Conservation (phyloP, 2,888 invertebrate species). For the Heteropelma amictum region DNA sequence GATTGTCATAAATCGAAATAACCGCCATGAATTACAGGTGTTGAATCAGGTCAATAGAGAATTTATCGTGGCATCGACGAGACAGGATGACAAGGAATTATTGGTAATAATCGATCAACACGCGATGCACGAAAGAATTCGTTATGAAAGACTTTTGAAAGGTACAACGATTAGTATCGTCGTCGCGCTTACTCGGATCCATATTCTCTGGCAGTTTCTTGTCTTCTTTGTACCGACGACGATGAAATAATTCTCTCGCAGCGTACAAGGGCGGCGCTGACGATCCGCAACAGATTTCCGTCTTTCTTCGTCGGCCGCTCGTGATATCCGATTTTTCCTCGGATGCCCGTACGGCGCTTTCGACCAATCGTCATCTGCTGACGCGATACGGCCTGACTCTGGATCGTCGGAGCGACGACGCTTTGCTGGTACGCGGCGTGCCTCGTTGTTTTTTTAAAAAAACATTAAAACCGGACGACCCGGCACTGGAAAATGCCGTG, state of each 20-base stretch:
- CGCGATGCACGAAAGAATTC: conserved; percentile 91
- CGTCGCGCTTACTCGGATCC: too few species aligned
- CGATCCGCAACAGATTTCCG: conserved; percentile 61
- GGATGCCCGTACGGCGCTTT: conserved; percentile 57
- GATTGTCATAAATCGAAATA: neutral
- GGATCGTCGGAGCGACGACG: conserved; percentile 75
- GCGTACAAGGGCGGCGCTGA: conserved; percentile 78
- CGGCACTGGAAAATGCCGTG: conserved; percentile 72
- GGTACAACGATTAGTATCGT: conserved; percentile 45
- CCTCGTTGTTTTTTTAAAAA: conserved; percentile 83
- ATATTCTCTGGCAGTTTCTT: too few species aligned
- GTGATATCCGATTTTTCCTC: conserved; percentile 62
- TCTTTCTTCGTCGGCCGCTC: conserved; percentile 65
- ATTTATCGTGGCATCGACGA: conserved; percentile 81
- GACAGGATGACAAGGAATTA: conserved; percentile 77
- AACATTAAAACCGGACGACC: conserved; percentile 55
- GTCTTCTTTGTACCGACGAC: too few species aligned
- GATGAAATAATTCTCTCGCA: too few species aligned
- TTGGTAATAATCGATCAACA: conserved; percentile 91
- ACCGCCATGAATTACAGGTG: conserved; percentile 77
- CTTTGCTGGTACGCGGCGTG: conserved; percentile 79
- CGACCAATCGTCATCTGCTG: conserved; percentile 77
- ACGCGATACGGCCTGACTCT: conserved; percentile 81
- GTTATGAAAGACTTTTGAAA: conserved; percentile 83
- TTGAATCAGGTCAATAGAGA: conserved; percentile 88